Evolutionary conservation across 2,888 invertebrate species (phyloP).

Genomic region (Clanis bilineata): DNA sequence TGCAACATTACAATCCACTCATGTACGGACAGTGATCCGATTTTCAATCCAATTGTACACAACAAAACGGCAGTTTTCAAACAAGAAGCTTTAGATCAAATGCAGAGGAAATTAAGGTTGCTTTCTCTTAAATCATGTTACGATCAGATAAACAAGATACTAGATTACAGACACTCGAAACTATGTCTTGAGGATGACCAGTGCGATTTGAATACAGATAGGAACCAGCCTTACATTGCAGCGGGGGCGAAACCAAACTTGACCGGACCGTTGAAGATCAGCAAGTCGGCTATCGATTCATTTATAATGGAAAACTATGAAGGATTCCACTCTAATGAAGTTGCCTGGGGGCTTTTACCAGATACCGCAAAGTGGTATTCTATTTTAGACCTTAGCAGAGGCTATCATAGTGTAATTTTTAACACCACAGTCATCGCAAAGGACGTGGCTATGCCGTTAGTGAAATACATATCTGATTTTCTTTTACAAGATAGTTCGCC

Average conservation of each 20-base stretch:
- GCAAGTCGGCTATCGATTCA: conserved; percentile 63
- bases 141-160: conserved; percentile 48
- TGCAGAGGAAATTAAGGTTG: conserved; percentile 45
- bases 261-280: conserved; percentile 62
- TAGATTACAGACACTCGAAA: conserved; percentile 59
- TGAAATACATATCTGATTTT: conserved; percentile 50
- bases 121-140: conserved; percentile 52
- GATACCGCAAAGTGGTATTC: conserved; percentile 45
- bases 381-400: conserved; percentile 48
- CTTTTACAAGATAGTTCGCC: conserved; percentile 41
- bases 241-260: conserved; percentile 55
- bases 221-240: conserved; percentile 46
- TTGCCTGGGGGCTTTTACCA: conserved; percentile 63
- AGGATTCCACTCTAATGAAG: conserved; percentile 52
- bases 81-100: conserved; percentile 46
- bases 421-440: conserved; percentile 58
- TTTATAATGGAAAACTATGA: conserved; percentile 71
- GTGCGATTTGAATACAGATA: conserved; percentile 54
- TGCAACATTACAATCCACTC: conserved; percentile 62
- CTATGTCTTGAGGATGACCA: conserved; percentile 46
- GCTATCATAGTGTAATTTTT: conserved; percentile 65
- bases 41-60: conserved; percentile 64
- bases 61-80: conserved; percentile 51
- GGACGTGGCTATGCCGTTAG: conserved; percentile 58
- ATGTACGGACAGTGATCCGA: conserved; percentile 46